Percentiles rank a stretch among this genome's conserved stretches.
phyloP scores from a whole-genome alignment of 2,113 vertebrate species.

The Phocoena phocoena region DNA sequence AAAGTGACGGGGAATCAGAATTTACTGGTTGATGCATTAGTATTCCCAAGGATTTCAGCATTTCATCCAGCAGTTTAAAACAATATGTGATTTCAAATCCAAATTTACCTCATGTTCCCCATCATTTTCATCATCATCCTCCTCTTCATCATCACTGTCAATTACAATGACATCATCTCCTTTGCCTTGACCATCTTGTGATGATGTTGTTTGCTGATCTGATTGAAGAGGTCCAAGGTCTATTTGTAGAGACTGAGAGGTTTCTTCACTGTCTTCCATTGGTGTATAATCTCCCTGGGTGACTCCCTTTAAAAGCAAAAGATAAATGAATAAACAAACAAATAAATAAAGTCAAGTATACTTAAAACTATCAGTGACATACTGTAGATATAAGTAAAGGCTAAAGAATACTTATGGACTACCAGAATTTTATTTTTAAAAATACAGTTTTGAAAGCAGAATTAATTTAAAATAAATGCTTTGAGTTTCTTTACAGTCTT shows the following conservation, averaged over 20 bases:
- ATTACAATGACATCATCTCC: conserved; percentile 95
- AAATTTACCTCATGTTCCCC: conserved; percentile 88
- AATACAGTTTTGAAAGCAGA: background rate
- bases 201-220: conserved; percentile 86
- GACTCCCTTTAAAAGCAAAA: conserved; percentile 83
- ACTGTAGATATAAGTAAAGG: background rate
- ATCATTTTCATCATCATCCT: conserved; percentile 94
- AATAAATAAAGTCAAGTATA: background rate
- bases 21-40: background rate
- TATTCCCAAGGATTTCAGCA: background rate
- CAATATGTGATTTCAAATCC: background rate
- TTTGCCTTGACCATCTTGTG: conserved; percentile 85
- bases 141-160: conserved; percentile 94
- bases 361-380: background rate
- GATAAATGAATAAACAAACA: background rate
- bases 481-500: conserved; percentile 22
- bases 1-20: background rate
- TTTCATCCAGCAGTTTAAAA: background rate
- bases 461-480: background rate
- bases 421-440: background rate
- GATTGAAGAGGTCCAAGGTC: conserved; percentile 87
- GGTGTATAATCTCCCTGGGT: conserved; percentile 89
- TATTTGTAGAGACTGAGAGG: conserved; percentile 87
- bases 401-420: background rate
- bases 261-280: conserved; percentile 90